Evolutionary conservation across 2,888 invertebrate species (phyloP), one percentile per base, ranked within the genome.

Genomic region (Chaitophorus viminalis): DNA sequence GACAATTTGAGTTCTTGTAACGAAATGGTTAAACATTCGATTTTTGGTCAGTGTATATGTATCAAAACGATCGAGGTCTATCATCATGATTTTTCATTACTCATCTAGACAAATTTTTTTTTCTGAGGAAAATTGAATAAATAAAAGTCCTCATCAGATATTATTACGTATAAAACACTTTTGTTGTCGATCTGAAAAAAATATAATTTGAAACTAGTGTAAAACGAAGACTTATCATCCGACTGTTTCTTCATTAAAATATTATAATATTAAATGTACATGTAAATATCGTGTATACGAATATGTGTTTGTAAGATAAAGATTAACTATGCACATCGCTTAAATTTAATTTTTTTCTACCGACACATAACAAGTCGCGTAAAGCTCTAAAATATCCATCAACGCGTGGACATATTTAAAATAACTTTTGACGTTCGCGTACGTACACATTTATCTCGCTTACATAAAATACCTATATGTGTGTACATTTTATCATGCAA

Each of bases 401-500:
- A 72, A 78, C 46, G 70, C 46, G 31, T 39, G 70, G 82, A 72
- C 52, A 70, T 82, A 82, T 82, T 82, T 70, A 82, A 76, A n/a
- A n/a, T n/a, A n/a, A n/a, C 46, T 76, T 11, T 36, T n/a, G 8
- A n/a, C 3, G 36, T 21, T 76, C n/a, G 76, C 9, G 46, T 1
- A 29, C n/a, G 76, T n/a, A 39, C 39, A 29, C 36, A 18, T 76
- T 76, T 76, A 76, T 46, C 25, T 36, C n/a, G n/a, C 29, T 8
- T 17, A 31, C 77, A 14, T 3, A 29, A 52, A 52, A 77, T 77
- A 82, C 6, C 3, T 36, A n/a, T n/a, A n/a, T n/a, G n/a, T n/a
- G n/a, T n/a, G n/a, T n/a, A n/a, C n/a, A n/a, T n/a, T 84, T 85
- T 85, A 78, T 84, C 83, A 39, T 60, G 75, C 65, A 39, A 84